phyloP scores from a whole-genome alignment of 2,888 invertebrate species.

The Sesia bembeciformis region DNA sequence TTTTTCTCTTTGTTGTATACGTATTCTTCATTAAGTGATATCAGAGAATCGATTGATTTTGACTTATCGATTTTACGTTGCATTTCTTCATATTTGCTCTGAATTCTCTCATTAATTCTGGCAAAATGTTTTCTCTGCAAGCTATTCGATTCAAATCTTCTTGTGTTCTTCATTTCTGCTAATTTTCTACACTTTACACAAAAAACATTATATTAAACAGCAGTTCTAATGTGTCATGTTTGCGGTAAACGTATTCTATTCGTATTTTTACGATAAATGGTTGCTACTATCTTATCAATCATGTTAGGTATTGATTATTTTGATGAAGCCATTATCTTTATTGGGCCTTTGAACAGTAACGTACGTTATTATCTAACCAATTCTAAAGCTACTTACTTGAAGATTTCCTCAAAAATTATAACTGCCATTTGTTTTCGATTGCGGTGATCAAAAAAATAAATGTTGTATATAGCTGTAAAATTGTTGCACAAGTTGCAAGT shows the following conservation, averaged over 20 bases:
- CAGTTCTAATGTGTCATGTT: no score
- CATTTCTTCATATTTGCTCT: conserved; percentile 54
- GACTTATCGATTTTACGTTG: conserved; percentile 53
- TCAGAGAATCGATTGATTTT: conserved; percentile 44
- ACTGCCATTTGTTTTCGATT: no score
- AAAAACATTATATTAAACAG: no score
- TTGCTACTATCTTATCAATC: conserved; percentile 31
- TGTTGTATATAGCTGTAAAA: no score
- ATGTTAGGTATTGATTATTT: conserved; percentile 46
- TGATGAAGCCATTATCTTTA: conserved; percentile 26
- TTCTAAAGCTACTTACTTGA: no score
- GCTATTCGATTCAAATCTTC: conserved; percentile 14
- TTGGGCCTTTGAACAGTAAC: background rate
- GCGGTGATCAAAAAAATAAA: no score
- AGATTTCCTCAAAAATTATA: no score
- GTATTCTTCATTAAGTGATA: conserved; percentile 30
- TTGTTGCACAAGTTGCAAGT: no score
- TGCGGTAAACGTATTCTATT: no score
- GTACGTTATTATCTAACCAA: no score
- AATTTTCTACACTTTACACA: background rate
- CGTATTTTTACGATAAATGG: background rate
- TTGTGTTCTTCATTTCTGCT: conserved; percentile 23
- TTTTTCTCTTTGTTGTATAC: conserved; percentile 20
- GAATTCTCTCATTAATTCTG: conserved; percentile 47
- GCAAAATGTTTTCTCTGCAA: conserved; percentile 37